phyloP scores from a whole-genome alignment of 1,140 invertebrate genomes.

The Scaptodrosophila lebanonensis region DNA sequence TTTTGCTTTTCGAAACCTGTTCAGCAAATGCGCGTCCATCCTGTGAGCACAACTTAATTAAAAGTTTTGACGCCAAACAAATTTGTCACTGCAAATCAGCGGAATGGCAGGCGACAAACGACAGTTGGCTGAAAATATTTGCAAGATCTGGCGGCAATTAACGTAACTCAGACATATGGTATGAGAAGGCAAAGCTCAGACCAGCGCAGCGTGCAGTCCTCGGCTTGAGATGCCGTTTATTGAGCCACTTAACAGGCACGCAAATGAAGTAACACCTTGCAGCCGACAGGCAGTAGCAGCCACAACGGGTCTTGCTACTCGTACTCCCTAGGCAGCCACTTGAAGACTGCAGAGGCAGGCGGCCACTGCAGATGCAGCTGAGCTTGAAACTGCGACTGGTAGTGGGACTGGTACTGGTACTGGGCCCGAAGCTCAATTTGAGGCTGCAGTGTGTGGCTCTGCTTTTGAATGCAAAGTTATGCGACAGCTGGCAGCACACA shows the following conservation, averaged over 20 bases:
- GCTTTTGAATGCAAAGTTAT: slow-evolving; percentile 62
- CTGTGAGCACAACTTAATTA: slow-evolving; percentile 19
- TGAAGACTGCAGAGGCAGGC: not conserved
- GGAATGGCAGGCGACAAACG: slow-evolving; percentile 11
- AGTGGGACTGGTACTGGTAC: too few species aligned
- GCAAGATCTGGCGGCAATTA: slow-evolving; percentile 7
- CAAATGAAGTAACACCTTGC: slow-evolving; percentile 70
- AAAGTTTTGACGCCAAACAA: slow-evolving; percentile 40
- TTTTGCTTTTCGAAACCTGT: too few species aligned
- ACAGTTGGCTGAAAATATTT: slow-evolving; percentile 7
- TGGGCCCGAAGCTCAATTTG: too few species aligned
- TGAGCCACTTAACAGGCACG: slow-evolving; percentile 62
- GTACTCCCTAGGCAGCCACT: slow-evolving; percentile 2
- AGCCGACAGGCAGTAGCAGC: slow-evolving; percentile 13
- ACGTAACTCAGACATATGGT: slow-evolving; percentile 15
- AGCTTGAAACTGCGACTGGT: too few species aligned
- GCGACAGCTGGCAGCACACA: slow-evolving; percentile 37
- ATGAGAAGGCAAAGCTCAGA: not conserved
- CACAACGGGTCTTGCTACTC: slow-evolving; percentile 18
- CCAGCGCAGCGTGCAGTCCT: slow-evolving; percentile 54
- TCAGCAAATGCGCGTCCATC: too few species aligned
- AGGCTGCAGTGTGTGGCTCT: slow-evolving; percentile 14
- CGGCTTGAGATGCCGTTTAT: slow-evolving; percentile 61
- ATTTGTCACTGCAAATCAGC: slow-evolving; percentile 55
- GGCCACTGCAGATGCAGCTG: slow-evolving; percentile 3